These are phyloP conservation scores for Hoplostethus mediterraneus DNA, from an alignment of 2,797 vertebrate genomes.

Conservation along the genomic window DNA sequence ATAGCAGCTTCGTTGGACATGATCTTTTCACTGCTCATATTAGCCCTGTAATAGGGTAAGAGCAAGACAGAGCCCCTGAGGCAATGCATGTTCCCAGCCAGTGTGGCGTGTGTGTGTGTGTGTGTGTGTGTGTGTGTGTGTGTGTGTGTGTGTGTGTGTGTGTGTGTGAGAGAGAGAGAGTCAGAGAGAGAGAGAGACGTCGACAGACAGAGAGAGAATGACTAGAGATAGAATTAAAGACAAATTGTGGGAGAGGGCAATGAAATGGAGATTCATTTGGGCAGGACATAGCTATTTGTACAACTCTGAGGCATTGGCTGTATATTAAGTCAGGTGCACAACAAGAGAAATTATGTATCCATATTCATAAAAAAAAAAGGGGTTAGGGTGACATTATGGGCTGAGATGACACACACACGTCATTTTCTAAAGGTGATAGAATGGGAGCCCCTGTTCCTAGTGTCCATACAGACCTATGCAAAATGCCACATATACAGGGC, in stretches of 20 bases:
- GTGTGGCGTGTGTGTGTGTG: background rate
- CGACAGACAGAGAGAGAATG: constrained; percentile 21
- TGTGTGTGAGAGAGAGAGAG: background rate
- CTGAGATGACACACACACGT: background rate
- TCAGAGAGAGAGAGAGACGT: constrained; percentile 6
- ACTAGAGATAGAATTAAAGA: constrained; percentile 5
- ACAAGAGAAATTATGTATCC: background rate
- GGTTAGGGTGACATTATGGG: background rate
- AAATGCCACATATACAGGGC: no score
- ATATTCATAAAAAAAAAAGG: constrained; percentile 8
- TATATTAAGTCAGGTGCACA: background rate
- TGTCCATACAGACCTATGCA: no score
- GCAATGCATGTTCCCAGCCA: constrained; percentile 54
- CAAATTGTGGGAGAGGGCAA: constrained; percentile 15
- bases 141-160: background rate
- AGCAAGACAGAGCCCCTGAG: constrained; percentile 56
- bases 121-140: constrained; percentile 1
- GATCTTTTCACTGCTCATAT: constrained; percentile 68
- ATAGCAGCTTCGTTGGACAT: constrained; percentile 63
- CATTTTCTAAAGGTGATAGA: no score
- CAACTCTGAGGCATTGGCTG: constrained; percentile 5
- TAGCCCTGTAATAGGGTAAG: constrained; percentile 58
- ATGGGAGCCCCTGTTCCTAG: no score
- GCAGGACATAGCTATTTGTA: constrained; percentile 20
- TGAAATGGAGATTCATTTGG: constrained; percentile 23